These are phyloP conservation scores for Theodoxus fluviatilis DNA, from an alignment of 2,888 invertebrate species.

Conservation along the genomic window DNA sequence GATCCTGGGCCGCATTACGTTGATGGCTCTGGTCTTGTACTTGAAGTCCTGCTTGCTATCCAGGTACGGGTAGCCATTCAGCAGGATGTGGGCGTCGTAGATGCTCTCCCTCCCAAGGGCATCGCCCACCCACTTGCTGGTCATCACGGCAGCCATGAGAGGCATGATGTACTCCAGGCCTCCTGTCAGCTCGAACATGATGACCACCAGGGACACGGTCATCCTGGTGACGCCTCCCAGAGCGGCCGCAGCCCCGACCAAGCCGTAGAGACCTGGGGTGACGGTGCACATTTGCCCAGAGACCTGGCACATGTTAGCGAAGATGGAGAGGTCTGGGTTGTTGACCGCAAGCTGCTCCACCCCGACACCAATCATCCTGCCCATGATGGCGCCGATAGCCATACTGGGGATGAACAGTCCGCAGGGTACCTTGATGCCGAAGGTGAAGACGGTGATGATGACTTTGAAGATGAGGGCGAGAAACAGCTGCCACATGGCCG, in stretches of 20 bases:
- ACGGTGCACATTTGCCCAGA: slow-evolving; percentile 76
- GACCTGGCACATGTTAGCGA: slow-evolving; percentile 57
- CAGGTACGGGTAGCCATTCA: slow-evolving; percentile 98
- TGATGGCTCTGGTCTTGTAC: slow-evolving; percentile 96
- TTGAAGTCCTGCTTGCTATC: slow-evolving; percentile 96
- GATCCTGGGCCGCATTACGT: slow-evolving; percentile 93
- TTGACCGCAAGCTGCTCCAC: slow-evolving; percentile 90
- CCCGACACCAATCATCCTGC: slow-evolving; percentile 93
- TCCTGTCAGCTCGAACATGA: slow-evolving; percentile 99
- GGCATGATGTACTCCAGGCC: slow-evolving; percentile 97
- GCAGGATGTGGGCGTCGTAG: slow-evolving; percentile 97
- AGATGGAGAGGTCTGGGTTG: slow-evolving; percentile 54
- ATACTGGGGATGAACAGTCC: slow-evolving; percentile 97
- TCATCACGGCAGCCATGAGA: slow-evolving; percentile 99
- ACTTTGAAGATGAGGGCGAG: slow-evolving; percentile 89
- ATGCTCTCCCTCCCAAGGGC: slow-evolving; percentile 92
- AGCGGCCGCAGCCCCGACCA: slow-evolving; percentile 99
- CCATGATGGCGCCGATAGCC: slow-evolving; percentile 93
- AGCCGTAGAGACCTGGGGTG: slow-evolving; percentile 97
- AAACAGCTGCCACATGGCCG: slow-evolving; percentile 86
- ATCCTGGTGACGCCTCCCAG: slow-evolving; percentile 94
- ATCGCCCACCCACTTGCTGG: slow-evolving; percentile 99
- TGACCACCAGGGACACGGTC: slow-evolving; percentile 96
- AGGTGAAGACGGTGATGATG: slow-evolving; percentile 94
- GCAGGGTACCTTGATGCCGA: slow-evolving; percentile 95